Evolutionary conservation across 2,113 vertebrate genomes (phyloP).

Genomic region (Poecilia latipinna): DNA sequence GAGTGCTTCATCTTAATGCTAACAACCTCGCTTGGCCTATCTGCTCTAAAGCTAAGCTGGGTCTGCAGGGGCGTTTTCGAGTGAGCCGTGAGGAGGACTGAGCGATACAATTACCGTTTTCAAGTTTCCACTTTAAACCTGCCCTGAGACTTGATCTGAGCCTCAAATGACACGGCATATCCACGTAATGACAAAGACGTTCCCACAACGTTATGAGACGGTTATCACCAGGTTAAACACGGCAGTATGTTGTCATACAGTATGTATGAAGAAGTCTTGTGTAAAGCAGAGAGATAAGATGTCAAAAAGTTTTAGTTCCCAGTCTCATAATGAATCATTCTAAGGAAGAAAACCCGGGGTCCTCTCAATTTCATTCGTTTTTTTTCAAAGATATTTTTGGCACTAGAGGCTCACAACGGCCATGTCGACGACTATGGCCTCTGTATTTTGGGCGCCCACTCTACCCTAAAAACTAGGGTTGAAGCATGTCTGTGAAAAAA

Average conservation of each 20-base stretch:
- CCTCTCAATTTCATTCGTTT: too few relatives aligned
- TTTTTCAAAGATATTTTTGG: too few relatives aligned
- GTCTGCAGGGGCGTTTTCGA: constrained; percentile 31
- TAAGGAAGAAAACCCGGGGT: too few relatives aligned
- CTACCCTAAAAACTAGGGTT: not conserved
- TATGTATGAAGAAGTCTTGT: constrained; percentile 12
- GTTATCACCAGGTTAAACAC: constrained; percentile 43
- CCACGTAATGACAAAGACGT: constrained; percentile 25
- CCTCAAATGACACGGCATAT: constrained; percentile 44
- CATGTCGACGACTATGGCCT: too few relatives aligned
- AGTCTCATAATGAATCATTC: too few relatives aligned
- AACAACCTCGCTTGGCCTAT: constrained; percentile 30
- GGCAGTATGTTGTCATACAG: constrained; percentile 23
- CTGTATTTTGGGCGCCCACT: too few relatives aligned
- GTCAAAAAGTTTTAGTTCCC: constrained; percentile 38
- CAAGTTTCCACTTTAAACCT: constrained; percentile 45
- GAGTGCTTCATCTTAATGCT: constrained; percentile 33
- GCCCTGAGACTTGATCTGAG: constrained; percentile 25
- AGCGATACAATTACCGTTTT: constrained; percentile 59
- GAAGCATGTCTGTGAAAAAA: not conserved
- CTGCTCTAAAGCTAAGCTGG: constrained; percentile 37
- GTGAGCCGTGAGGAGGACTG: constrained; percentile 38
- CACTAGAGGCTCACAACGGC: too few relatives aligned
- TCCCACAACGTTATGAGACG: constrained; percentile 38
- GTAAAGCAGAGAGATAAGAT: constrained; percentile 46